These are phyloP conservation scores for Apis dorsata DNA, from an alignment of 1,140 invertebrate species.

Conservation along the genomic window DNA sequence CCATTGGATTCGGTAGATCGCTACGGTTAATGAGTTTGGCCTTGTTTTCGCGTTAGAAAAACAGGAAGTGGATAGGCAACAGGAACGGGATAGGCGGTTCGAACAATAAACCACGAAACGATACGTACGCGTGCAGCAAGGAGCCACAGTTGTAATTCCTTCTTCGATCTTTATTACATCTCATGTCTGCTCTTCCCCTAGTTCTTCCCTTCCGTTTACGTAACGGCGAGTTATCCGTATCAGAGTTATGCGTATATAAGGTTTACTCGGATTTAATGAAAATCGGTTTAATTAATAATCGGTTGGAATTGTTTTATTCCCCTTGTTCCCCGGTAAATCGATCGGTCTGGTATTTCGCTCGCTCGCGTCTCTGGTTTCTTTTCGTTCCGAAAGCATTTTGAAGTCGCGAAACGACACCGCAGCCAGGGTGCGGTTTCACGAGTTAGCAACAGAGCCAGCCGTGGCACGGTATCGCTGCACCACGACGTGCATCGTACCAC, in stretches of 20 bases:
- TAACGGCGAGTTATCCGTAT: background rate
- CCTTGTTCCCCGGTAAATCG: background rate
- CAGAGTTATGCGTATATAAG: no score
- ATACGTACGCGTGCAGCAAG: background rate
- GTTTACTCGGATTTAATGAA: no score
- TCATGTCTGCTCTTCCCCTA: background rate
- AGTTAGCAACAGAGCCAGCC: conserved; percentile 36
- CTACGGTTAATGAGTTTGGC: background rate
- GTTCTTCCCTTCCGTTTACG: background rate
- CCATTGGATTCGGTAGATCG: background rate
- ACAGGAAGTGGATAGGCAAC: background rate
- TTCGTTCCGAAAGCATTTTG: background rate
- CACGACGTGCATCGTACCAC: conserved; percentile 1
- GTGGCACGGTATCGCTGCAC: conserved; percentile 7
- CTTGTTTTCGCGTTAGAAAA: conserved; percentile 6
- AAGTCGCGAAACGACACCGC: conserved; percentile 3
- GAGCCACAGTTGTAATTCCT: background rate
- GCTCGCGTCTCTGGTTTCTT: background rate
- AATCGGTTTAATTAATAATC: background rate
- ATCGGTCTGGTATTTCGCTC: background rate
- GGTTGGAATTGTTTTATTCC: background rate
- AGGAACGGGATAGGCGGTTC: background rate
- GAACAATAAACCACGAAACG: background rate
- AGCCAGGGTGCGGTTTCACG: conserved; percentile 38
- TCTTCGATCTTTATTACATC: background rate